Evolutionary conservation across 2,797 vertebrate genomes (phyloP).

Genomic region (Trachurus trachurus): DNA sequence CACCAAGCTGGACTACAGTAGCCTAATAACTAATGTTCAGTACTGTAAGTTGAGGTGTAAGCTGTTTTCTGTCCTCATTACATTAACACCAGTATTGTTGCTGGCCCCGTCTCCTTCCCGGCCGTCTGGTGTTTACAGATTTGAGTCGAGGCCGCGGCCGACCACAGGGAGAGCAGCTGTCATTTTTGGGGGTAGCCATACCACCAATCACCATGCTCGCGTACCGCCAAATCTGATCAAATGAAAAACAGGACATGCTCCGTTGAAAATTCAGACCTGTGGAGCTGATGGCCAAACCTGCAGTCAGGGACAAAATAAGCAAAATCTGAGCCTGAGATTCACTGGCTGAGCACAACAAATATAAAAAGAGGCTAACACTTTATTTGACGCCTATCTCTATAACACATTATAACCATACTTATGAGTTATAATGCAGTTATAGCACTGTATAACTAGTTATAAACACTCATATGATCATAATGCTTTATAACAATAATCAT

Average conservation of each 20-base stretch:
- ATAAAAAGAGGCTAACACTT: too few species aligned
- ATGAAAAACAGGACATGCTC: slow-evolving; percentile 11
- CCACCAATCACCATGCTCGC: slow-evolving; percentile 31
- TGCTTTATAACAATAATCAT: too few species aligned
- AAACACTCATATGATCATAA: too few species aligned
- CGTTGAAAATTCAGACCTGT: slow-evolving; percentile 4
- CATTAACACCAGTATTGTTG: slow-evolving; percentile 51
- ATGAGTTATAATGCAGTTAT: too few species aligned
- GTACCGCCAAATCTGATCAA: slow-evolving; percentile 19
- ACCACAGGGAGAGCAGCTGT: slow-evolving; percentile 83
- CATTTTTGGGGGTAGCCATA: slow-evolving; percentile 57
- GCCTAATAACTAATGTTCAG: background rate
- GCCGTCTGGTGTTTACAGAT: slow-evolving; percentile 86
- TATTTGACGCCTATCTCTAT: too few species aligned
- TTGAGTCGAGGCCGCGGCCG: slow-evolving; percentile 56
- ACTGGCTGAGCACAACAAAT: background rate
- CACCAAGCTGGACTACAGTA: background rate
- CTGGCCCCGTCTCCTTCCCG: slow-evolving; percentile 67
- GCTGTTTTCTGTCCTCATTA: slow-evolving; percentile 45
- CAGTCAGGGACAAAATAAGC: background rate
- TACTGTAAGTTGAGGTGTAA: background rate
- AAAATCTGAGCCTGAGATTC: background rate
- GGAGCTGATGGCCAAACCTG: background rate
- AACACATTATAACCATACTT: too few species aligned
- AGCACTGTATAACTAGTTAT: too few species aligned